Evolutionary conservation across 2,888 invertebrate species (phyloP), one percentile per base, ranked within the genome.

Genomic region (Caenorhabditis sp.): DNA sequence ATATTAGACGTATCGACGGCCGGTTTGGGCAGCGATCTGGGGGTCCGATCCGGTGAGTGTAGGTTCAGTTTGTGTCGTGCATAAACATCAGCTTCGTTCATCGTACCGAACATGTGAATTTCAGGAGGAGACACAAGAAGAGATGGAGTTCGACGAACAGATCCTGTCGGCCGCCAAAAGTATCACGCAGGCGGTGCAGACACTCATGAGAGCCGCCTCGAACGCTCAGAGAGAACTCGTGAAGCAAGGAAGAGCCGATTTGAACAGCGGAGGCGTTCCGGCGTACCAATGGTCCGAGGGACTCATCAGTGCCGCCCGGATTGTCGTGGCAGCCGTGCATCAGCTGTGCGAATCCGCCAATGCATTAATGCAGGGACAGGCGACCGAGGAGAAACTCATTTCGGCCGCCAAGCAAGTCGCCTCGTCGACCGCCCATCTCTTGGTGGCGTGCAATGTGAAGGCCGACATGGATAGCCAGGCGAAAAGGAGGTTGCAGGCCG

Each of bases 101-200:
- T n/a, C n/a, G n/a, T n/a, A n/a, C n/a, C n/a, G n/a, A n/a, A n/a
- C n/a, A n/a, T n/a, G n/a, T n/a, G n/a, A n/a, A n/a, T n/a, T n/a
- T n/a, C 6, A 35, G 53, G 35, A 37, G 2, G 22, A 45, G 45
- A n/a, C 46, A 22, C 93, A 94, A 4, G 95, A 96, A 89, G 95
- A 96, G 90, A 94, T 98, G 91, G 96, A 96, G 91, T 99, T 99
- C 90, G 99, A 99, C 90, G 98, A 97, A 91, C 96, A 98, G 94
- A 99, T 99, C 85, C 91, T 99, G 87, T 96, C 96, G 89, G 98
- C 98, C 0, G 98, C 98, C 41, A 96, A 96, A 91, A 95, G 95
- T 2, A 98, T 99, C 85, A 95, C 97, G 83, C 94, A 95, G 0
- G 99, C 99, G 0, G 98, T 98, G 0, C 95, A 97, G 0, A 96